phyloP scores from a whole-genome alignment of 1,140 invertebrate species.

The Diorhabda sublineata region DNA sequence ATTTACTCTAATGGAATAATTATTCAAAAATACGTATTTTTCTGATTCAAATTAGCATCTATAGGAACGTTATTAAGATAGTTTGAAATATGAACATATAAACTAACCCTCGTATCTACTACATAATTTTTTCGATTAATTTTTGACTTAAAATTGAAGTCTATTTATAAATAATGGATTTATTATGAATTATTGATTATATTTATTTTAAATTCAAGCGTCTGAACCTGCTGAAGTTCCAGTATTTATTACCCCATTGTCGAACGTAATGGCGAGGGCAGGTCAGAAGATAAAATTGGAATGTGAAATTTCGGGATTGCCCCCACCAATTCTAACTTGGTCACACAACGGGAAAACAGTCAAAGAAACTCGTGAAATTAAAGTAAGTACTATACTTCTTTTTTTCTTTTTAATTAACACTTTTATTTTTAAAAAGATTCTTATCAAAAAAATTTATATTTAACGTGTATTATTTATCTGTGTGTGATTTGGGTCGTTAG shows the following conservation, averaged over 20 bases:
- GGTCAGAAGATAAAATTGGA: constrained; percentile 66
- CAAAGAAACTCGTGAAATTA: constrained; percentile 51
- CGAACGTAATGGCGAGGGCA: constrained; percentile 59
- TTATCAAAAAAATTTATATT: too few relatives aligned
- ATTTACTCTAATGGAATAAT: too few relatives aligned
- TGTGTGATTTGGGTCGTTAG: neutral
- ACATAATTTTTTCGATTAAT: too few relatives aligned
- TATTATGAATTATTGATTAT: too few relatives aligned
- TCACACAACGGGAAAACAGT: constrained; percentile 63
- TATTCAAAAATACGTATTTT: too few relatives aligned
- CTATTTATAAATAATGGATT: too few relatives aligned
- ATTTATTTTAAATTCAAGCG: constrained; percentile 44
- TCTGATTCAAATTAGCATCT: too few relatives aligned
- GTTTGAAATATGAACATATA: too few relatives aligned
- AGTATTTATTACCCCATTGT: constrained; percentile 53
- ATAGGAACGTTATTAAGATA: too few relatives aligned
- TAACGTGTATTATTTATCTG: neutral
- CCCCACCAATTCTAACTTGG: constrained; percentile 60
- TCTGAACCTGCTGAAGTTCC: constrained; percentile 53
- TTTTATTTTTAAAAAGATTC: too few relatives aligned
- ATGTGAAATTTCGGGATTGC: constrained; percentile 60
- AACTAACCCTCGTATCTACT: too few relatives aligned
- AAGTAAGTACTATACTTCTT: constrained; percentile 45
- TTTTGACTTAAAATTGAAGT: too few relatives aligned
- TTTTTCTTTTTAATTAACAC: neutral